These are phyloP conservation scores for Schizaphis graminum DNA, from an alignment of 2,888 invertebrate genomes.

Conservation along the genomic window DNA sequence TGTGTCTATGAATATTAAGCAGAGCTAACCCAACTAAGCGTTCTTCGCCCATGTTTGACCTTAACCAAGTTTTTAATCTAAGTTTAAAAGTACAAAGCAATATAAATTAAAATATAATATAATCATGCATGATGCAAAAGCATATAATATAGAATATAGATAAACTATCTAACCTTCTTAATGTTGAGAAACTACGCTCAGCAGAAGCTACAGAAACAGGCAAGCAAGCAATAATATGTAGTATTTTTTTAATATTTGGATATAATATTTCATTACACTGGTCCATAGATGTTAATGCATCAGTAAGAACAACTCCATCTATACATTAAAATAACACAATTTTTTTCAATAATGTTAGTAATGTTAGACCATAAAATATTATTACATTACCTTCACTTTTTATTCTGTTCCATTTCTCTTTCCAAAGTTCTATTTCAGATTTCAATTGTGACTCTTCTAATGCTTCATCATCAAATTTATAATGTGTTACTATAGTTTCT, in stretches of 20 bases:
- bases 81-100: too few species aligned
- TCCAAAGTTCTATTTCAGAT: background rate
- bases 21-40: too few species aligned
- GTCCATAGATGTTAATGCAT: background rate
- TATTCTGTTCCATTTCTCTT: background rate
- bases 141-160: too few species aligned
- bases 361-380: background rate
- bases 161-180: background rate
- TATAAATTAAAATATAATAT: background rate
- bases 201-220: background rate
- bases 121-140: background rate
- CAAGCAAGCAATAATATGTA: background rate
- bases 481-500: background rate
- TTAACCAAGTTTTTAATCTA: too few species aligned
- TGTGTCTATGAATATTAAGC: too few species aligned
- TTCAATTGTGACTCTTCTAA: too few species aligned
- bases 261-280: background rate
- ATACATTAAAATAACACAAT: too few species aligned
- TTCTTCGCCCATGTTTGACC: too few species aligned
- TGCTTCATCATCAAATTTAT: background rate
- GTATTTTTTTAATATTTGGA: background rate
- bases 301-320: background rate
- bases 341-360: background rate
- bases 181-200: background rate
- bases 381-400: conserved; percentile 3